phyloP scores from a whole-genome alignment of 2,888 invertebrate species.

The Cotesia congregata region DNA sequence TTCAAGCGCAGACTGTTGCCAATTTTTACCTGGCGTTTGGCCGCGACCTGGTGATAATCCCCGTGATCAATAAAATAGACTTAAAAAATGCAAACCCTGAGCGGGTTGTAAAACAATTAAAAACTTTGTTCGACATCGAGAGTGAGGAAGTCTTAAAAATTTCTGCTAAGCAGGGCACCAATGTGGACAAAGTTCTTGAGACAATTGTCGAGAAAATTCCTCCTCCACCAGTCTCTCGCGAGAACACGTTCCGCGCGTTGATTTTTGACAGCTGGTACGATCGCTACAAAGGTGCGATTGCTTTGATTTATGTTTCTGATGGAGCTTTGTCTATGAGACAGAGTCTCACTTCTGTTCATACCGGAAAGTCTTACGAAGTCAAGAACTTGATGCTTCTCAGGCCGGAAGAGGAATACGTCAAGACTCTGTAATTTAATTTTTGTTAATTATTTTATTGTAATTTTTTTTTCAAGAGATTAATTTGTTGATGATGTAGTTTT shows the following conservation, averaged over 20 bases:
- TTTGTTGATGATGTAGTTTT: slow-evolving; percentile 61
- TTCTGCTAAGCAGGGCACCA: slow-evolving; percentile 93
- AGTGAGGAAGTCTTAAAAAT: slow-evolving; percentile 81
- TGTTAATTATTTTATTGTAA: background rate
- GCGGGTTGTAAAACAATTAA: slow-evolving; percentile 82
- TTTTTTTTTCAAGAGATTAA: slow-evolving; percentile 19
- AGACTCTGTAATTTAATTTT: slow-evolving; percentile 74
- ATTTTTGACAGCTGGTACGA: slow-evolving; percentile 97
- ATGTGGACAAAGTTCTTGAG: slow-evolving; percentile 83
- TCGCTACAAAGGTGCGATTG: slow-evolving; percentile 85
- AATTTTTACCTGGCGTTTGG: slow-evolving; percentile 93
- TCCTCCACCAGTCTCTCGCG: slow-evolving; percentile 76
- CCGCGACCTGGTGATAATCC: slow-evolving; percentile 85
- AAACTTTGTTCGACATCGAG: slow-evolving; percentile 86
- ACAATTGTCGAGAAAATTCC: slow-evolving; percentile 86
- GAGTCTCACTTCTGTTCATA: slow-evolving; percentile 79
- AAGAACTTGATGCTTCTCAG: slow-evolving; percentile 84
- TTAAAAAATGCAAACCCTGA: slow-evolving; percentile 91
- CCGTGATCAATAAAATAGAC: slow-evolving; percentile 97
- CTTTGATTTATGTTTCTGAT: slow-evolving; percentile 83
- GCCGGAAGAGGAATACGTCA: slow-evolving; percentile 80
- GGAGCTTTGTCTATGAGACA: slow-evolving; percentile 83
- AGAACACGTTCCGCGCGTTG: slow-evolving; percentile 81
- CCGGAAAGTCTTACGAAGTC: slow-evolving; percentile 83
- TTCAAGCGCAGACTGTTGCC: slow-evolving; percentile 98